A percentile compares a stretch with the other conserved stretches of the same genome.
Conservation (phyloP, 92 coral and sea anemone species). For the Porites evermanni region DNA sequence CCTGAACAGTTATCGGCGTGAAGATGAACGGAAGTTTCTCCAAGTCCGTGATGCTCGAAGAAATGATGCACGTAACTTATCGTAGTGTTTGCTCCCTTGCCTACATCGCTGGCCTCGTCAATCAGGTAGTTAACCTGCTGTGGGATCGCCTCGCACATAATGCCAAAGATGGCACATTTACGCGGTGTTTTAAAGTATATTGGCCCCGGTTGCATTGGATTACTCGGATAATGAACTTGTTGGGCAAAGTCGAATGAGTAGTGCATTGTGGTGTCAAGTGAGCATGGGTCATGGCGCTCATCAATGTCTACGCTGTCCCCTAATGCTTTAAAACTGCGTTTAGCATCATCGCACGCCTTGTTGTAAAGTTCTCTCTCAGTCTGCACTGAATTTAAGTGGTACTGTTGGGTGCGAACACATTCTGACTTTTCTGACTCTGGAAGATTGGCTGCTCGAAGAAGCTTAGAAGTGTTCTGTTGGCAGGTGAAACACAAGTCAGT, state of each 20-base stretch:
- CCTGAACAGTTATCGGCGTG: conserved; percentile 68
- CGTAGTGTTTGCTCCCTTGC: conserved; percentile 65
- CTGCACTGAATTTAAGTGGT: conserved; percentile 39
- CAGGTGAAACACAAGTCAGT: conserved; percentile 47
- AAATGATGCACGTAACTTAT: conserved; percentile 55
- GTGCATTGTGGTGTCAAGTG: conserved; percentile 57
- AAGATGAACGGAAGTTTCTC: conserved; percentile 61
- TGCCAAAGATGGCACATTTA: conserved; percentile 69
- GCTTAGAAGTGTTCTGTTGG: conserved; percentile 46
- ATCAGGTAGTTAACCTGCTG: conserved; percentile 64
- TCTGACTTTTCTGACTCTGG: conserved; percentile 31
- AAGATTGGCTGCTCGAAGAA: conserved; percentile 36
- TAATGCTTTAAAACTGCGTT: conserved; percentile 44
- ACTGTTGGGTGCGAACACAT: conserved; percentile 21
- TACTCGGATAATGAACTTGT: conserved; percentile 59
- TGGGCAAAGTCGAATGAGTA: conserved; percentile 67
- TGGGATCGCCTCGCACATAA: conserved; percentile 68
- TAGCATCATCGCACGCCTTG: conserved; percentile 43
- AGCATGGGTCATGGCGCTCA: conserved; percentile 48
- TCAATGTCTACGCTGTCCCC: conserved; percentile 23
- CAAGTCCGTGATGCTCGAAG: conserved; percentile 67
- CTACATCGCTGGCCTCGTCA: conserved; percentile 56
- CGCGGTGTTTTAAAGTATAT: conserved; percentile 72
- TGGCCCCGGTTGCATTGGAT: conserved; percentile 77
- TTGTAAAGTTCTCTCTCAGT: conserved; percentile 50